phyloP scores from a whole-genome alignment of 2,797 vertebrate genomes.

The Phoebastria nigripes region DNA sequence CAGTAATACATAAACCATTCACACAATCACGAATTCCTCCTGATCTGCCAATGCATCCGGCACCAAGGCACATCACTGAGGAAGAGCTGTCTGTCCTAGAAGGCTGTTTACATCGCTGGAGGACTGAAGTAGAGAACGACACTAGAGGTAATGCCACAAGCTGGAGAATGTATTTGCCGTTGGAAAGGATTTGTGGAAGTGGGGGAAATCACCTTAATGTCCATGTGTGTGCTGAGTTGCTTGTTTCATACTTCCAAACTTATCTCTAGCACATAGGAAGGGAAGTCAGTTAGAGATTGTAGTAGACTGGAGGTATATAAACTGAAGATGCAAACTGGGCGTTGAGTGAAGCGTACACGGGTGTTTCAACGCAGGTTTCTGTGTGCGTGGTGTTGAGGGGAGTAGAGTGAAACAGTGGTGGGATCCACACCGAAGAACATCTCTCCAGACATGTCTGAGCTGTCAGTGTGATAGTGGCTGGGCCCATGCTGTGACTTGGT shows the following conservation, averaged over 20 bases:
- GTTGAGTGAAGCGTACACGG: rapidly evolving
- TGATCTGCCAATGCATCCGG: conserved; percentile 95
- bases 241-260: not conserved
- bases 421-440: rapidly evolving
- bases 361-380: not conserved
- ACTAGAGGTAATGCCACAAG: conserved; percentile 82
- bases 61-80: conserved; percentile 93
- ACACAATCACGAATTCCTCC: conserved; percentile 94
- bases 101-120: conserved; percentile 95
- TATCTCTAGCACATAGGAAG: not conserved
- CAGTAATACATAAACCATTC: conserved; percentile 93
- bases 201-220: rapidly evolving
- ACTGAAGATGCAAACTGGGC: not conserved
- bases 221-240: not conserved
- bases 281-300: not conserved
- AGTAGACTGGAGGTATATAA: not conserved
- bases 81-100: conserved; percentile 95
- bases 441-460: not conserved
- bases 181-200: not conserved
- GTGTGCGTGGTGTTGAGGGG: not conserved
- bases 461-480: not conserved
- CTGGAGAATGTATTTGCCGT: not conserved
- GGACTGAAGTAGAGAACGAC: conserved; percentile 96
- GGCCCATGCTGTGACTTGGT: not conserved
- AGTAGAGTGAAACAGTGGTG: not conserved